These are phyloP conservation scores for Alfaro cultratus DNA, from an alignment of 2,797 vertebrate species.

Conservation along the genomic window DNA sequence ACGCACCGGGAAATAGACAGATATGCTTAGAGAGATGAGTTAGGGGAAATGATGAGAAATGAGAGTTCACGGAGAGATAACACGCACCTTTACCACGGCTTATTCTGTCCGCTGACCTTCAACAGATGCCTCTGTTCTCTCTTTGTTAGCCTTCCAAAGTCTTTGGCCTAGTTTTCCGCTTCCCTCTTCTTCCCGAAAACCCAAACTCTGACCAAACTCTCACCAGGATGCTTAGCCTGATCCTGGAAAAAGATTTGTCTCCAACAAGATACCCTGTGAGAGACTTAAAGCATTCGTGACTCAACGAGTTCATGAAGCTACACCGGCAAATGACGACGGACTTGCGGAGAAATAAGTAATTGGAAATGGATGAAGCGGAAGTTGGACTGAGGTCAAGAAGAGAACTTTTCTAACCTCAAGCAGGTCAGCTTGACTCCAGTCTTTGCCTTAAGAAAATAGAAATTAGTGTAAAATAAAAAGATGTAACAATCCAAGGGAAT, in stretches of 20 bases:
- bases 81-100: conserved; percentile 41
- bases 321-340: conserved; percentile 12
- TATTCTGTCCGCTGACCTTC: conserved; percentile 43
- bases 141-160: conserved; percentile 13
- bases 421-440: background rate
- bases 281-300: conserved; percentile 13
- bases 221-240: conserved; percentile 11
- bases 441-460: conserved; percentile 6
- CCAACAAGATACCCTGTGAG: conserved; percentile 52
- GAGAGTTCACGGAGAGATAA: conserved; percentile 33
- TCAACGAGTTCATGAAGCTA: conserved; percentile 40
- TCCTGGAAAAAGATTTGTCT: conserved; percentile 36
- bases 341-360: conserved; percentile 8
- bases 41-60: conserved; percentile 28
- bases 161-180: conserved; percentile 28
- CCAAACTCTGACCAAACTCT: conserved; percentile 7
- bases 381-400: background rate
- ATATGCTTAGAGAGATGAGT: conserved; percentile 20
- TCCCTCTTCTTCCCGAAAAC: conserved; percentile 13
- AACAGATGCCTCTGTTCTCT: conserved; percentile 37
- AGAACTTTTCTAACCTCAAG: conserved; percentile 10
- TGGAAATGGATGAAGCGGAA: background rate
- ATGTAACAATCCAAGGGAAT: conserved; percentile 7
- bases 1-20: background rate
- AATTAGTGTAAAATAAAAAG: background rate